Evolutionary conservation across 2,797 vertebrate genomes (phyloP).

Genomic region (Poeciliopsis presidionis): DNA sequence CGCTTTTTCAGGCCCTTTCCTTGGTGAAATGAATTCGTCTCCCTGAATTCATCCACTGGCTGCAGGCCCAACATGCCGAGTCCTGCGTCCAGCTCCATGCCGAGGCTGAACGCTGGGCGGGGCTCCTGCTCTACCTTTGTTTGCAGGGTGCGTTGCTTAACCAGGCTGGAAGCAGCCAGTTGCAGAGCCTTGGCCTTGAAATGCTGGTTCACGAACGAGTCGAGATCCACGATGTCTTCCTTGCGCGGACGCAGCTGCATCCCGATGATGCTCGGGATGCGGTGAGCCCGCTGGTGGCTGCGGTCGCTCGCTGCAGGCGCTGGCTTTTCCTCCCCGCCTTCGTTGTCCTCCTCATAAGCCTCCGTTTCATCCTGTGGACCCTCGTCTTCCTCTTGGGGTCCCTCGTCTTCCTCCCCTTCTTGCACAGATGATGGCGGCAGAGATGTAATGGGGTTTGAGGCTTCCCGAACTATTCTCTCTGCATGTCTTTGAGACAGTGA

Average conservation of each 20-base stretch:
- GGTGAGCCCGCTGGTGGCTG: conserved; percentile 17
- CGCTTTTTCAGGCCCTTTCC: conserved; percentile 65
- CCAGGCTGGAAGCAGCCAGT: conserved; percentile 49
- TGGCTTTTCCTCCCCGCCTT: conserved; percentile 36
- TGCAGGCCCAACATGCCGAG: conserved; percentile 65
- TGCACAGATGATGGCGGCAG: conserved; percentile 22
- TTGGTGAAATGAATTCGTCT: conserved; percentile 33
- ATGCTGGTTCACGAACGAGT: conserved; percentile 82
- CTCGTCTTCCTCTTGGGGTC: conserved; percentile 40
- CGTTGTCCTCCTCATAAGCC: conserved; percentile 28
- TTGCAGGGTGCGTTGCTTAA: conserved; percentile 72
- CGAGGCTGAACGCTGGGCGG: conserved; percentile 30
- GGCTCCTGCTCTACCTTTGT: conserved; percentile 68
- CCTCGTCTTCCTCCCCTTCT: conserved; percentile 48
- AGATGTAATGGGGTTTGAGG: conserved; percentile 14
- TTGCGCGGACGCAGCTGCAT: conserved; percentile 58
- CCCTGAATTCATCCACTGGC: conserved; percentile 41
- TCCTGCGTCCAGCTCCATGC: conserved; percentile 63
- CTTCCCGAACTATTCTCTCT: conserved; percentile 39
- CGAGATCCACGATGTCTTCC: conserved; percentile 88
- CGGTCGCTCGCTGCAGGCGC: conserved; percentile 28
- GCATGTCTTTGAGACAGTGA: conserved; percentile 9
- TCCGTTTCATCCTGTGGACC: conserved; percentile 28
- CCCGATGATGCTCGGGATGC: conserved; percentile 79
- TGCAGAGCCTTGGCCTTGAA: conserved; percentile 82